Evolutionary conservation across 2,797 vertebrate genomes (phyloP), one percentile per base, ranked within the genome.

Genomic region (Hoplostethus mediterraneus): DNA sequence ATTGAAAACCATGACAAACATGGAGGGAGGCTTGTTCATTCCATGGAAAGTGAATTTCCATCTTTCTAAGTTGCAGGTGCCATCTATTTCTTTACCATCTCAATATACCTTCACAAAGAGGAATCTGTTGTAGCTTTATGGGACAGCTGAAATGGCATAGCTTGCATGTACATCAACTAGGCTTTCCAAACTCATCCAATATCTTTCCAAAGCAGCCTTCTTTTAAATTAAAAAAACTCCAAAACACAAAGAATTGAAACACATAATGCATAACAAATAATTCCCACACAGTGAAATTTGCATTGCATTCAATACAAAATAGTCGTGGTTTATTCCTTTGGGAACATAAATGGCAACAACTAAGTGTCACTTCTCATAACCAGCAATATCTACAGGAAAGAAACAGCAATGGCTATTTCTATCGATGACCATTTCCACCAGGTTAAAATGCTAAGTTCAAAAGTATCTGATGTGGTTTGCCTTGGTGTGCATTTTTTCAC

Each of bases 321-420:
- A 94, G 89, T 87, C 92, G 92, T 91, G 89, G 87, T 94, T 94
- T 93, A 93, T 92, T 94, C 87, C 89, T 91, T 90, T 79, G 70
- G 89, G 91, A 91, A 93, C 89, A 93, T 93, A 91, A 92, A 89
- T 90, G 91, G 89, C 86, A 90, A 92, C 89, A 93, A 90, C 91
- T 92, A 92, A 93, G 92, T 90, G 90, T 93, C 90, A 92, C 87
- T 86, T 90, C 63, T 91, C 73, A 90, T 91, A 89, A 88, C 88
- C 79, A 82, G 78, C 85, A 31, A 89, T 89, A 91, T 91, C 90
- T 91, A 93, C 90, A 93, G 86, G 87, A 92, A 90, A 92, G 82
- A 91, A 92, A 90, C 80, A 62, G 81, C 78, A 76, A 86, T 12
- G 74, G 87, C 86, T 92, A 84, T 85, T 91, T 90, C 80, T 58